phyloP scores from a whole-genome alignment of 2,113 vertebrate species.

The Zosterops pallidus region DNA sequence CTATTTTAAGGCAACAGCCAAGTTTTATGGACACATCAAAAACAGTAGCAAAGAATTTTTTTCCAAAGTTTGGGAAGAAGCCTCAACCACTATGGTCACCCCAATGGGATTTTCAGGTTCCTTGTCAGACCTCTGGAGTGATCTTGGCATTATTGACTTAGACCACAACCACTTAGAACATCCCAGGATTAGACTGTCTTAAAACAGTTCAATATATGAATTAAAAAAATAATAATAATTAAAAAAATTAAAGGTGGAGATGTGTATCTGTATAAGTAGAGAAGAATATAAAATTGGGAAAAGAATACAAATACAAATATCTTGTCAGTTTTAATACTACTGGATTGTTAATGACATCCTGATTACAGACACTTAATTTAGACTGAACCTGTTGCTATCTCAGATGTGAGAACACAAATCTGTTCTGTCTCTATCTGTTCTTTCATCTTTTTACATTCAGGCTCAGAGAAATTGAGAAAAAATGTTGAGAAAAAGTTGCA shows the following conservation, averaged over 20 bases:
- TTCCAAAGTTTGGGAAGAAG: not conserved
- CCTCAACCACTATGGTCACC: not conserved
- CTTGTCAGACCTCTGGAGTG: not conserved
- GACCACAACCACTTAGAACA: not conserved
- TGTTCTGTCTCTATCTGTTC: not conserved
- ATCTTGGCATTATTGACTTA: not conserved
- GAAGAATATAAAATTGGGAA: not conserved
- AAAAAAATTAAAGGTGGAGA: not conserved
- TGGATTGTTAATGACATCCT: not conserved
- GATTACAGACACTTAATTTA: not conserved
- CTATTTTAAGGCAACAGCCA: not conserved
- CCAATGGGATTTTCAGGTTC: not conserved
- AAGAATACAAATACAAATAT: not conserved
- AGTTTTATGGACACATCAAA: not conserved
- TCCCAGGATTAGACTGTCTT: not conserved
- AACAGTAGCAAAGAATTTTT: not conserved
- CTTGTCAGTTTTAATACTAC: not conserved
- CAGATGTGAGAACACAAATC: not conserved
- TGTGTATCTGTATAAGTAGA: not conserved
- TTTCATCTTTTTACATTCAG: not conserved
- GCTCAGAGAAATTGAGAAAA: not conserved
- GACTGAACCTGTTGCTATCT: not conserved
- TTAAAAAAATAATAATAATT: not conserved
- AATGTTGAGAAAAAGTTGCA: not conserved
- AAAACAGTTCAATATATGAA: not conserved